phyloP scores from a whole-genome alignment of 2,113 vertebrate species.

The Eurypyga helias region DNA sequence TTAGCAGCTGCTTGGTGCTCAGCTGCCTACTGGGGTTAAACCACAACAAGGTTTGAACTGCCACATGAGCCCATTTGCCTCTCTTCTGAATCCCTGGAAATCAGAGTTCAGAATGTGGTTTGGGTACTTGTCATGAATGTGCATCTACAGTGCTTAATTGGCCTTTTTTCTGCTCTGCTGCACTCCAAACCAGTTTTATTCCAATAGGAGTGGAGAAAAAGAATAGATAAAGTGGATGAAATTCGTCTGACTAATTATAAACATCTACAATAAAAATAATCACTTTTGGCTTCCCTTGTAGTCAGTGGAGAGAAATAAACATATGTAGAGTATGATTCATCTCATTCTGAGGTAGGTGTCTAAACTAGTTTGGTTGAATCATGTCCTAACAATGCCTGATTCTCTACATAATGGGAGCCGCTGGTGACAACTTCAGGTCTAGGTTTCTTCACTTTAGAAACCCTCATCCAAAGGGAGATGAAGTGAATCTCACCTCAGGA shows the following conservation, averaged over 20 bases:
- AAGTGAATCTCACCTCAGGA: background rate
- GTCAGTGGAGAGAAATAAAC: background rate
- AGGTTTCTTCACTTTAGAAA: background rate
- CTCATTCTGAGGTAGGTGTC: background rate
- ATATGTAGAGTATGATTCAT: background rate
- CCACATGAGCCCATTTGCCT: background rate
- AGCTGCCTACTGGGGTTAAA: background rate
- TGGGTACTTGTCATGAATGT: background rate
- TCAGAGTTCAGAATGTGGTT: background rate
- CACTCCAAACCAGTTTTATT: background rate
- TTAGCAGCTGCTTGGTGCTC: accelerated
- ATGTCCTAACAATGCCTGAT: background rate
- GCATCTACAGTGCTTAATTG: background rate
- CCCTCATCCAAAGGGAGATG: background rate
- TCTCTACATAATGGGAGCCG: background rate
- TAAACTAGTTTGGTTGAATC: constrained; percentile 1
- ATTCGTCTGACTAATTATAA: background rate
- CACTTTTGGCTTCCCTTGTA: background rate
- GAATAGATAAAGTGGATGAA: background rate
- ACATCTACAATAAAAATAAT: background rate
- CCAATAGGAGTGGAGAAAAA: background rate
- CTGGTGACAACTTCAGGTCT: background rate
- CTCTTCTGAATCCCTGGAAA: background rate
- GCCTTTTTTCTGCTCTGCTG: background rate
- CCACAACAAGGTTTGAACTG: background rate